These are phyloP conservation scores for Cephus rjabovi DNA, from an alignment of 2,888 invertebrate species.

Conservation along the genomic window DNA sequence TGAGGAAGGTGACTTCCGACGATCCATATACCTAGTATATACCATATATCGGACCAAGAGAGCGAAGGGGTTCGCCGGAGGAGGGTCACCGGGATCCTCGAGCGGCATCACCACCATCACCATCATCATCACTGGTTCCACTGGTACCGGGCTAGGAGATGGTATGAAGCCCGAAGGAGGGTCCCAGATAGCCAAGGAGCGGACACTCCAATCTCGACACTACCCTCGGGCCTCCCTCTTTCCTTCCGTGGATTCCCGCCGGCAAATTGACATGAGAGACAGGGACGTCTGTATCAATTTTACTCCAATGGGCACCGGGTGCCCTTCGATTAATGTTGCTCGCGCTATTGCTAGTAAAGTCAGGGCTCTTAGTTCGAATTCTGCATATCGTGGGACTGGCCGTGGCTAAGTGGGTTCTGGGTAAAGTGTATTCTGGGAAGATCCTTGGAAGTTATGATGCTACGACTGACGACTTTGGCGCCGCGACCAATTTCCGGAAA, in stretches of 20 bases:
- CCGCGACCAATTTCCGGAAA: conserved; percentile 25
- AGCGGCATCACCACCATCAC: neutral
- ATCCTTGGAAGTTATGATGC: neutral
- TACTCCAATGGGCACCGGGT: neutral
- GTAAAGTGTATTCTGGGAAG: conserved; percentile 10
- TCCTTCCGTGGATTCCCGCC: conserved; percentile 50
- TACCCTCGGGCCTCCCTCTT: conserved; percentile 43
- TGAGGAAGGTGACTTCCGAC: conserved; percentile 68
- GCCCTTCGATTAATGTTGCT: neutral
- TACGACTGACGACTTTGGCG: conserved; percentile 17
- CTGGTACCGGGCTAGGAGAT: conserved; percentile 14
- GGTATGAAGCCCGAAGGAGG: conserved; percentile 30
- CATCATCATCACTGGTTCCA: neutral
- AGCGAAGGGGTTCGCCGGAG: conserved; percentile 20
- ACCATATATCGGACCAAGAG: conserved; percentile 20
- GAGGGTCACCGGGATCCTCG: conserved; percentile 11
- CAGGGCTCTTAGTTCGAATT: neutral
- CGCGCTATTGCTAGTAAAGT: neutral
- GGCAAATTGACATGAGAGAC: conserved; percentile 59
- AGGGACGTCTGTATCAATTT: conserved; percentile 28
- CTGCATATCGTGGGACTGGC: neutral
- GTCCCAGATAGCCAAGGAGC: conserved; percentile 57
- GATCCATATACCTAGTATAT: conserved; percentile 52
- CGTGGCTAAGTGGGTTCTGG: neutral
- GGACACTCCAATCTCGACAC: conserved; percentile 63